These are phyloP conservation scores for Lochmaea crataegi DNA, from an alignment of 2,888 invertebrate genomes.

Conservation along the genomic window DNA sequence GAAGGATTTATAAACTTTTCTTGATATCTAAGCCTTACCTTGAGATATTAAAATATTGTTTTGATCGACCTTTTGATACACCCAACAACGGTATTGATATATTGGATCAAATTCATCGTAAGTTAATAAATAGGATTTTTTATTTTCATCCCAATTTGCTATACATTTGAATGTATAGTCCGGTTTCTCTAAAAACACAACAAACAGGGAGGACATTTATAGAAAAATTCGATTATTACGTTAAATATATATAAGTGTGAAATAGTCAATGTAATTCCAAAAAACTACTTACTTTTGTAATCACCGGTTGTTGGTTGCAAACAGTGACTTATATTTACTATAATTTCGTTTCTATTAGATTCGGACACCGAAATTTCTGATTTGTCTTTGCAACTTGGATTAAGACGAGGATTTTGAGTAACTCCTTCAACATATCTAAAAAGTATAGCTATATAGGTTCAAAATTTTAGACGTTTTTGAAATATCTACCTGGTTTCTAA, in stretches of 20 bases:
- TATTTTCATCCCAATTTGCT: conserved; percentile 97
- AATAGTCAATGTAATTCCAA: too few species aligned
- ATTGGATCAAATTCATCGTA: conserved; percentile 96
- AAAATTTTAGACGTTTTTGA: not conserved
- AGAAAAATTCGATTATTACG: too few species aligned
- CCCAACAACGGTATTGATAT: conserved; percentile 97
- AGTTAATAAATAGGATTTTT: conserved; percentile 95
- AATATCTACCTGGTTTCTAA: conserved; percentile 79
- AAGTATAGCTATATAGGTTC: not conserved
- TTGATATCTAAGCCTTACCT: conserved; percentile 52
- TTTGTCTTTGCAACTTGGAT: not conserved
- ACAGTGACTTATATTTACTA: not conserved
- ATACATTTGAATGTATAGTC: conserved; percentile 98
- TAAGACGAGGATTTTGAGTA: not conserved
- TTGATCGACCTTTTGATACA: conserved; percentile 94
- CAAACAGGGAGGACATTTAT: not conserved
- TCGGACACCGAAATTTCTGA: not conserved
- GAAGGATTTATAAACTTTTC: too few species aligned
- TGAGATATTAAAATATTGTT: conserved; percentile 87
- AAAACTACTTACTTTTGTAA: not conserved
- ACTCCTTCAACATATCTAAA: not conserved
- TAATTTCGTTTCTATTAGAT: not conserved
- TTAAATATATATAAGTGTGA: too few species aligned
- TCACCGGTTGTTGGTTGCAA: not conserved
- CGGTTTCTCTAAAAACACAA: conserved; percentile 75